Evolutionary conservation across 2,797 vertebrate genomes (phyloP), one percentile per base, ranked within the genome.

Genomic region (Falco naumanni): DNA sequence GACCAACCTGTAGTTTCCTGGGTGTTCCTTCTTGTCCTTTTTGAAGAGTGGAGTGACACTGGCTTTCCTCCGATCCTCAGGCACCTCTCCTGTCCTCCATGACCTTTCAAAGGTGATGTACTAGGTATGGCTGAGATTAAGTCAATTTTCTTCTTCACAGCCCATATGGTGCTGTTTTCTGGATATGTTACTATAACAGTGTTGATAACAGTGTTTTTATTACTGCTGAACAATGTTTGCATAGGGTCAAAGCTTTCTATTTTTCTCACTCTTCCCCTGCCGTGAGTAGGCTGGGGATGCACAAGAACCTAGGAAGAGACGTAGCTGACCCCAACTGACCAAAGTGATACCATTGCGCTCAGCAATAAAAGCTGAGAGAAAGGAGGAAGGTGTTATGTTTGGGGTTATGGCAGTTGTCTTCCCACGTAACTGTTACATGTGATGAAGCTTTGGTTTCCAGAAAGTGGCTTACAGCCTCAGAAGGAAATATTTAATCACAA

Each of bases 211-310:
- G 5, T 48, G 4, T 1, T 84, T 75, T 59, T 78, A 17, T 57
- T 37, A 37, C 59, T 51, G 39, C 4, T 66, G n/a, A 79, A 31
- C 10, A 53, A 39, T 39, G 0, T 37, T 53, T 75, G 15, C 18
- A 24, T 11, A 54, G 20, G 5, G 39, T 45, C 37, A 65, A 78
- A 71, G 25, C 6, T 11, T 84, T 83, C 50, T 37, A 48, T 77
- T 75, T 90, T 88, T 60, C 26, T 20, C 13, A 12, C 12, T 77
- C 39, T 69, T 5, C 1, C 3, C 15, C 9, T 45, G 47, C 26
- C 21, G 8, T 4, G 1, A 64, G 15, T 14, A 76, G 8, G 3
- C 2, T 63, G 8, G 16, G 17, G 2, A 10, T 41, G 2, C 29
- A 37, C 19, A 71, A 72, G 33, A 79, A 71, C 7, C 5, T 76